These are phyloP conservation scores for Parazoanthus swiftii DNA, from an alignment of 92 coral and sea anemone species.

Conservation along the genomic window DNA sequence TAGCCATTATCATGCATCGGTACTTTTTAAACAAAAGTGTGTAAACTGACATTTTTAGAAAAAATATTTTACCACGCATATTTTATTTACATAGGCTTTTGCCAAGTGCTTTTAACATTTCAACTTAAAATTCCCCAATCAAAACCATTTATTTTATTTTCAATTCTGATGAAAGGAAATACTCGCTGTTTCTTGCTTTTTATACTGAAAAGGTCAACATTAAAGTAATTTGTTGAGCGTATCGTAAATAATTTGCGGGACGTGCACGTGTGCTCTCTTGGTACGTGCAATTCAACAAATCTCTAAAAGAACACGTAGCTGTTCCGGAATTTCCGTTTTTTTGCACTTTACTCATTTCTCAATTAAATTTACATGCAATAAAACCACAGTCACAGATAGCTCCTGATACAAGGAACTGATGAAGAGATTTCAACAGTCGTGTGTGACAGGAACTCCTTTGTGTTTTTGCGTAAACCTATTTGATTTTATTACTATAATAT, in stretches of 20 bases:
- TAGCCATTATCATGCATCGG: not conserved
- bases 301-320: not conserved
- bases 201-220: not conserved
- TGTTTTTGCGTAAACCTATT: too few species aligned
- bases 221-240: not conserved
- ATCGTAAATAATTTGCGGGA: not conserved
- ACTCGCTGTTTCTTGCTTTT: not conserved
- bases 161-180: not conserved
- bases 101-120: too few species aligned
- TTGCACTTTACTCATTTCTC: not conserved
- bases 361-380: not conserved
- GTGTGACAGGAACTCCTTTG: too few species aligned
- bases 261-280: not conserved
- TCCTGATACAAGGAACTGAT: too few species aligned
- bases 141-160: not conserved
- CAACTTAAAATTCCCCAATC: not conserved
- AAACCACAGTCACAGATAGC: too few species aligned
- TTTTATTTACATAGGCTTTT: not conserved
- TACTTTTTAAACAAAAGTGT: not conserved
- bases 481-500: too few species aligned
- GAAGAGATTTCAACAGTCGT: too few species aligned
- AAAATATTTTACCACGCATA: not conserved
- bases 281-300: not conserved
- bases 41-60: not conserved
- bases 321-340: constrained; percentile 29